phyloP scores from a whole-genome alignment of 2,113 vertebrate genomes.

The Platysteira castanea region DNA sequence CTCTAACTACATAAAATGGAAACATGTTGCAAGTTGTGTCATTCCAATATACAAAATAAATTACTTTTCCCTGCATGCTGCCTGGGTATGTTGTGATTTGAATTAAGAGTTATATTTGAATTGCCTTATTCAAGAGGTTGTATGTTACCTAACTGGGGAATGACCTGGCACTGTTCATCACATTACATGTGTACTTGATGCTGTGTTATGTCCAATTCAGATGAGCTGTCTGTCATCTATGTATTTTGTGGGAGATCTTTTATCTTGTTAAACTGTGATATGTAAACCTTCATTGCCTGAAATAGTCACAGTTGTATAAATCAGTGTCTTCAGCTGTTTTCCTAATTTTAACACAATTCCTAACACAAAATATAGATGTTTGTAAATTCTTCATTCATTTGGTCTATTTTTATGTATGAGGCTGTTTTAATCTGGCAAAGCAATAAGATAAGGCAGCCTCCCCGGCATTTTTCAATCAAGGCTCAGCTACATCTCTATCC shows the following conservation, averaged over 20 bases:
- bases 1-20: conserved; percentile 68
- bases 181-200: conserved; percentile 63
- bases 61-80: conserved; percentile 80
- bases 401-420: conserved; percentile 62
- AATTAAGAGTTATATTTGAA: conserved; percentile 66
- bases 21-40: conserved; percentile 70
- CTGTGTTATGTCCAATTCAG: conserved; percentile 70
- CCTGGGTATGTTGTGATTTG: conserved; percentile 79
- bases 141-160: conserved; percentile 67
- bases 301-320: conserved; percentile 70
- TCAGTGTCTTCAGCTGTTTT: conserved; percentile 76
- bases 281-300: conserved; percentile 73
- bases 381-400: conserved; percentile 77
- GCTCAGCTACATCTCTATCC: neutral
- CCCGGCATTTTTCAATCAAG: neutral
- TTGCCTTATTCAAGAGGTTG: conserved; percentile 69
- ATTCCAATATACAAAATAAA: conserved; percentile 76
- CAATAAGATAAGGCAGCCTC: neutral
- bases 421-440: conserved; percentile 20
- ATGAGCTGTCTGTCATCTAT: conserved; percentile 70
- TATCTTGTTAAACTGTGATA: conserved; percentile 71
- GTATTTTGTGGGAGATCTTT: conserved; percentile 70
- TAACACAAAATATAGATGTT: conserved; percentile 83
- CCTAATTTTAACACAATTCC: conserved; percentile 75
- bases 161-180: conserved; percentile 70